These are phyloP conservation scores for Dexiosoma caninum DNA, from an alignment of 2,888 invertebrate genomes.

Conservation along the genomic window DNA sequence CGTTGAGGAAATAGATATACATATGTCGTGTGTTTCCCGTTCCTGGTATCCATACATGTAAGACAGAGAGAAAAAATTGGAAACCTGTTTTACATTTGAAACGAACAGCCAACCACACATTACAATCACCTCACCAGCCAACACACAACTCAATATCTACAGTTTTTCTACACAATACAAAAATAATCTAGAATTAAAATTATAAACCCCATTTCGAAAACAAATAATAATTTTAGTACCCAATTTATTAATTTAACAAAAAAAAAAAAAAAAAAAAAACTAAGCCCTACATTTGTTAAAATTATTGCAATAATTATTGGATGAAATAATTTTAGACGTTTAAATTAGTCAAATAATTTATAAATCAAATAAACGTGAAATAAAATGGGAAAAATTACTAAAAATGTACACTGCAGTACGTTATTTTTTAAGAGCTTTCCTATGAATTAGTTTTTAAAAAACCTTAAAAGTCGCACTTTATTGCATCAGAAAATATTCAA, in stretches of 20 bases:
- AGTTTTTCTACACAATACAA: not conserved
- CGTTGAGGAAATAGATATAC: too few relatives aligned
- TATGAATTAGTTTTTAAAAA: too few relatives aligned
- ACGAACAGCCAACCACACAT: conserved; percentile 41
- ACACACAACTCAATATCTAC: conserved; percentile 27
- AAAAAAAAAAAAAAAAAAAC: too few relatives aligned
- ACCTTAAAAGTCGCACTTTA: too few relatives aligned
- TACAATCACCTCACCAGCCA: conserved; percentile 44
- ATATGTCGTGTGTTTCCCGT: not conserved
- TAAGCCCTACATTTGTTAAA: not conserved
- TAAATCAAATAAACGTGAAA: too few relatives aligned
- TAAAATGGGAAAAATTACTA: too few relatives aligned
- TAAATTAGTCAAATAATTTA: too few relatives aligned
- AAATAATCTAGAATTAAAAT: conserved; percentile 21
- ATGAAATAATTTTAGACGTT: too few relatives aligned
- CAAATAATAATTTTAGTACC: conserved; percentile 20
- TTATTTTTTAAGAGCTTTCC: too few relatives aligned
- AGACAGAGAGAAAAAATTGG: conserved; percentile 11
- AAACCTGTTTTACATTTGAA: conserved; percentile 53
- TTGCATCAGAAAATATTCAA: too few relatives aligned
- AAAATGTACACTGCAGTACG: too few relatives aligned
- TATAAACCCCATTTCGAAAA: conserved; percentile 15
- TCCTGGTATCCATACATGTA: conserved; percentile 1
- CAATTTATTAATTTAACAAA: not conserved
- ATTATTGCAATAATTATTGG: too few relatives aligned